phyloP scores from a whole-genome alignment of 2,888 invertebrate species.

The Listrodromus nycthemerus region DNA sequence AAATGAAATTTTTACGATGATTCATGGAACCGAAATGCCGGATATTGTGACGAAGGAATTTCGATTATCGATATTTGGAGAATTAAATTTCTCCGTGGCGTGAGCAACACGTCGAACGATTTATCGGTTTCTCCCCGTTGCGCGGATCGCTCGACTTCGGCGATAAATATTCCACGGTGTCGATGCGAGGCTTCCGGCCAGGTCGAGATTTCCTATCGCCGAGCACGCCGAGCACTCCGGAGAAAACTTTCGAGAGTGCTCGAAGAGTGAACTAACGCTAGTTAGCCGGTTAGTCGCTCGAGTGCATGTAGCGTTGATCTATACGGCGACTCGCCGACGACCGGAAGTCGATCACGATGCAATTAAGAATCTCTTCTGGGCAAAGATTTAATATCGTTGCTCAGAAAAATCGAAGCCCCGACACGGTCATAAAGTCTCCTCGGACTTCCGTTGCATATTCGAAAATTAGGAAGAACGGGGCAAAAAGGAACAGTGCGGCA shows the following conservation, averaged over 20 bases:
- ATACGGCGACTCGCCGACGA: conserved; percentile 16
- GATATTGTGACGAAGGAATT: not conserved
- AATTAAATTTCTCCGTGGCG: conserved; percentile 48
- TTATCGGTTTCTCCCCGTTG: conserved; percentile 1
- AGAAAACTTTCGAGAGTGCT: conserved; percentile 30
- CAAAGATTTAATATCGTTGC: conserved; percentile 11
- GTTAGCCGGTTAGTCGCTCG: conserved; percentile 12
- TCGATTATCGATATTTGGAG: conserved; percentile 14
- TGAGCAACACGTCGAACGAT: conserved; percentile 14
- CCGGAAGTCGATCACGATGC: conserved; percentile 30
- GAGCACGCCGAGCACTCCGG: not conserved
- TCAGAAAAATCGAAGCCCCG: not conserved
- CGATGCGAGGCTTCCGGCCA: conserved; percentile 56
- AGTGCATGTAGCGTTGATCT: not conserved
- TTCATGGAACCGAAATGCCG: not conserved
- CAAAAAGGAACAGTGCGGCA: too few species aligned
- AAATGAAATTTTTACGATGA: not conserved
- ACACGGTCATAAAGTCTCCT: not conserved
- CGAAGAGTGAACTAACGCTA: conserved; percentile 1
- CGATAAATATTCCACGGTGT: conserved; percentile 15
- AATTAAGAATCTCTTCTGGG: conserved; percentile 17
- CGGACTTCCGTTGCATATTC: not conserved
- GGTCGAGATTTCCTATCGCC: conserved; percentile 23
- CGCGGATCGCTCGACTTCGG: conserved; percentile 47
- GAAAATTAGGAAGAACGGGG: not conserved